Evolutionary conservation across 2,797 vertebrate species (phyloP), one percentile per base, ranked within the genome.

Genomic region (Tarsius wallacei): DNA sequence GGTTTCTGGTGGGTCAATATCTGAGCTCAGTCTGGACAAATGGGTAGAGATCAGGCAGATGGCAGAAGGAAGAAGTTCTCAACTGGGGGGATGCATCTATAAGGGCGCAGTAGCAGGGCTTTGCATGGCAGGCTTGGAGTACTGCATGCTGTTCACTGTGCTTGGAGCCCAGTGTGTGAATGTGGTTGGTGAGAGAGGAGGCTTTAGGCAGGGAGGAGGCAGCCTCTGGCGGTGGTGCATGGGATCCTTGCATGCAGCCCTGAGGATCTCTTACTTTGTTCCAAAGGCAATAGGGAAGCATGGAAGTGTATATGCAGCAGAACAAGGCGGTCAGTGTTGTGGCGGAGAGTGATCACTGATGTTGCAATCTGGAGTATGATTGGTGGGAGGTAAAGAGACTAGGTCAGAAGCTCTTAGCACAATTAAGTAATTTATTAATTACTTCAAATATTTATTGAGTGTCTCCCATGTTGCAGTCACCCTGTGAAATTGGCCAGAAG

Each of bases 371-470:
- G 63, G 78, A 82, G 57, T 81, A 28, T 57, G 36, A 61, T 6
- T 53, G 36, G 21, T 74, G 22, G 17, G 47, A 63, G 55, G 66
- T 26, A 42, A 28, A 85, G 33, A 71, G 77, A 31, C 64, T n/a
- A 53, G 57, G 57, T 66, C 74, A 51, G 73, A 73, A 33, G 82
- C 16, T 73, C 61, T 77, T 57, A 36, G 51, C 63, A 26, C 7
- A 49, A 31, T 71, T 42, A 73, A 85, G n/a, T 24, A 47, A 81
- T 88, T 81, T 22, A 70, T 73, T 70, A 87, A 88, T 82, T 59
- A 92, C 74, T 17, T 53, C 93, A 91, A 53, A 61, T 78, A 64
- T 66, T 82, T 85, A 66, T 61, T 78, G 61, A 89, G 4, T 42
- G 51, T 74, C 31, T 83, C 26, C 24, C 53, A 19, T 63, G n/a